These are phyloP conservation scores for Syndactyla subalaris DNA, from an alignment of 2,797 vertebrate genomes.

Conservation along the genomic window DNA sequence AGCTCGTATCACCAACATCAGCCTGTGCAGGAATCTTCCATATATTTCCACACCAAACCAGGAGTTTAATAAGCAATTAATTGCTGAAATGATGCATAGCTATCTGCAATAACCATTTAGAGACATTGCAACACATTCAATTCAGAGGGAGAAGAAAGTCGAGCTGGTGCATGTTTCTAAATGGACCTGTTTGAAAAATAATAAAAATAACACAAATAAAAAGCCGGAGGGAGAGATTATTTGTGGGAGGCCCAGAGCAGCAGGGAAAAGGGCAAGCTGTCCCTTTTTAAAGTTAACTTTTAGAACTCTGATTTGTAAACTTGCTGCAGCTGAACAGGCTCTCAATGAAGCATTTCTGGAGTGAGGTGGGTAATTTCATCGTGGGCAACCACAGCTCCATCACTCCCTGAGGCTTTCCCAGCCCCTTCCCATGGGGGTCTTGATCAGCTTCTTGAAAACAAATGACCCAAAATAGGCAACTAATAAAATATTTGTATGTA, in stretches of 20 bases:
- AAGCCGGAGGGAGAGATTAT: not conserved
- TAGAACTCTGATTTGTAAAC: not conserved
- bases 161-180: not conserved
- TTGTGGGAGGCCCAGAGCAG: not conserved
- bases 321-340: not conserved
- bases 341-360: not conserved
- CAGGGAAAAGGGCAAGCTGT: not conserved
- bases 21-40: not conserved
- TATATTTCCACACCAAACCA: not conserved
- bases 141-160: not conserved
- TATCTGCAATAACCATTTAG: slow-evolving; percentile 3
- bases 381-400: not conserved
- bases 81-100: slow-evolving; percentile 48
- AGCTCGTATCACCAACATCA: not conserved
- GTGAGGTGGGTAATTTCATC: fast-evolving
- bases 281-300: not conserved
- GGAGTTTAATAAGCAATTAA: slow-evolving; percentile 49
- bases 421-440: too few relatives aligned
- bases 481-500: not conserved
- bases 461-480: not conserved
- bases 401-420: not conserved
- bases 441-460: not conserved
- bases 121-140: not conserved
- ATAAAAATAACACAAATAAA: not conserved
- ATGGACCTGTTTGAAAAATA: not conserved